phyloP scores from a whole-genome alignment of 2,888 invertebrate genomes.

The Drosophila pegasa region DNA sequence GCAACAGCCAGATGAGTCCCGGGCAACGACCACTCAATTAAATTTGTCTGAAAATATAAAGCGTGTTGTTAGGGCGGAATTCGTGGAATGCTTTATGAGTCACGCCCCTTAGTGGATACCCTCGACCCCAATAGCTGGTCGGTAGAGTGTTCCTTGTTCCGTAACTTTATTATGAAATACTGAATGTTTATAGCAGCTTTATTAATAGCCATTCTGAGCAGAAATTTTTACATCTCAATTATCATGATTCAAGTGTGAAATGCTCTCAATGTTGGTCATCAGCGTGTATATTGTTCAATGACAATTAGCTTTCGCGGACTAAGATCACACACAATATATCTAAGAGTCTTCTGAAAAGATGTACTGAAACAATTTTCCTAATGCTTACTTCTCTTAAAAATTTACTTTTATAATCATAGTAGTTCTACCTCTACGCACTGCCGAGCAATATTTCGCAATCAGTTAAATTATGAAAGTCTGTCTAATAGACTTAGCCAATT shows the following conservation, averaged over 20 bases:
- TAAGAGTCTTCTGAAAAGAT: no score
- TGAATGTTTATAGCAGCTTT: background rate
- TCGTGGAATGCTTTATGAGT: constrained; percentile 18
- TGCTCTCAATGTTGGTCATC: no score
- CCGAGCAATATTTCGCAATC: no score
- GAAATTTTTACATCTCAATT: background rate
- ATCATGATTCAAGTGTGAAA: background rate
- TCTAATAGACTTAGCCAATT: no score
- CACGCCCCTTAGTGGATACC: background rate
- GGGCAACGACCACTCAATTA: constrained; percentile 75
- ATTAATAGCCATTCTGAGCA: background rate
- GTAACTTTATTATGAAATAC: background rate
- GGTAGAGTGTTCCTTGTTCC: background rate
- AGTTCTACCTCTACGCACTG: no score
- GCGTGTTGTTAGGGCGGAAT: constrained; percentile 16
- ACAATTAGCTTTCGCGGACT: no score
- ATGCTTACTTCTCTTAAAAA: no score
- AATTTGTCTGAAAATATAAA: constrained; percentile 66
- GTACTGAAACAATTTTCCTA: no score
- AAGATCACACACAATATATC: no score
- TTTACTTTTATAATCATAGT: no score
- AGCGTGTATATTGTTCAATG: no score
- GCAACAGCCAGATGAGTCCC: constrained; percentile 53
- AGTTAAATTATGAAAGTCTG: no score
- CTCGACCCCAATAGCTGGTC: background rate